These are phyloP conservation scores for Octodonta nipae DNA, from an alignment of 2,888 invertebrate species.

Conservation along the genomic window DNA sequence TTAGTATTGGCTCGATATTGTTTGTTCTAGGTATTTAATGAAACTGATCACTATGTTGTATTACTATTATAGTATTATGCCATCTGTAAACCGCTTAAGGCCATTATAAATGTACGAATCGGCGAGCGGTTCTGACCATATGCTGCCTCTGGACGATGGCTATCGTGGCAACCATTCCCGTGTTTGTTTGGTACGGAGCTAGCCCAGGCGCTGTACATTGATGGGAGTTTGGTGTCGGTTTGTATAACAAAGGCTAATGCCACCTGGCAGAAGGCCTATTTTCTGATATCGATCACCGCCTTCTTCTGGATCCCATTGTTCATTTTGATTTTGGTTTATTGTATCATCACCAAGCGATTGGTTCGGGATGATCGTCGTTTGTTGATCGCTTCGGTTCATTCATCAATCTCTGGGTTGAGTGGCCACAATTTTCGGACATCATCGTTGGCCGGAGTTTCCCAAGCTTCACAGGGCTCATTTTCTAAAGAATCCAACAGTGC, in stretches of 20 bases:
- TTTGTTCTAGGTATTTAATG: too few species aligned
- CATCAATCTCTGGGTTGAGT: too few species aligned
- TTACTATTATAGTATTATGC: too few species aligned
- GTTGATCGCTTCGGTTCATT: too few species aligned
- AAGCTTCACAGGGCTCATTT: constrained; percentile 46
- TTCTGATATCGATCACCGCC: constrained; percentile 61
- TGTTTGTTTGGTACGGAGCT: constrained; percentile 71
- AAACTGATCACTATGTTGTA: too few species aligned
- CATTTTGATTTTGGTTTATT: constrained; percentile 66
- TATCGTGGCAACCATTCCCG: constrained; percentile 66
- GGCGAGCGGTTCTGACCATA: too few species aligned
- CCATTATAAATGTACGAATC: too few species aligned
- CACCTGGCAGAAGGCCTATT: constrained; percentile 64
- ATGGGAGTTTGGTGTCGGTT: constrained; percentile 56
- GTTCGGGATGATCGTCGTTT: constrained; percentile 51
- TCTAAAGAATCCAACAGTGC: too few species aligned
- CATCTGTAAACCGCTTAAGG: constrained; percentile 81
- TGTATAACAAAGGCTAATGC: constrained; percentile 69
- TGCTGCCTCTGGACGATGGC: constrained; percentile 82
- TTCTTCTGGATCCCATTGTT: constrained; percentile 73
- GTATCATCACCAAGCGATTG: constrained; percentile 70
- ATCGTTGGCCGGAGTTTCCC: too few species aligned
- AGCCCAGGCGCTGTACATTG: too few species aligned
- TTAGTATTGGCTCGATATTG: too few species aligned
- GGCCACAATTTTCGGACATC: too few species aligned